phyloP scores from a whole-genome alignment of 2,113 vertebrate genomes.

The Muntiacus reevesi region DNA sequence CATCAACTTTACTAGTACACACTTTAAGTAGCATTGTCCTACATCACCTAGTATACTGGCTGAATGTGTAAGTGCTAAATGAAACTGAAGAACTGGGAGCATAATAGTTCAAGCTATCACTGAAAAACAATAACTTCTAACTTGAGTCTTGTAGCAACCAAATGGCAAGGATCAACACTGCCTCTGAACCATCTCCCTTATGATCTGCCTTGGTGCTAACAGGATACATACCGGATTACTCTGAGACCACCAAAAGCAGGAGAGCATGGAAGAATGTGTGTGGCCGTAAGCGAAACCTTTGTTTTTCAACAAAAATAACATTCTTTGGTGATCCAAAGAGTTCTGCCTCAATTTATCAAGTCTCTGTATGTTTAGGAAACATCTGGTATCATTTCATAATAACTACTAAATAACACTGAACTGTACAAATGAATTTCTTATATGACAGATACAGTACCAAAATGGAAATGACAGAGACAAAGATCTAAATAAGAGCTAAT shows the following conservation, averaged over 20 bases:
- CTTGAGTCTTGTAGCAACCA: not conserved
- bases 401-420: not conserved
- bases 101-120: not conserved
- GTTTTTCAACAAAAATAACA: not conserved
- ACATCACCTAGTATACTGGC: not conserved
- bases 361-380: not conserved
- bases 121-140: not conserved
- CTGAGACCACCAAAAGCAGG: not conserved
- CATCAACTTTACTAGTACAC: not conserved
- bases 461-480: not conserved
- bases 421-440: not conserved
- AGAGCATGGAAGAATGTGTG: not conserved
- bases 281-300: not conserved
- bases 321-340: not conserved
- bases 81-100: not conserved
- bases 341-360: not conserved
- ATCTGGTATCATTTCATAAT: not conserved
- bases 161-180: not conserved
- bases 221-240: not conserved
- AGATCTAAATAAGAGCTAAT: not conserved
- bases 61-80: not conserved
- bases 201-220: not conserved
- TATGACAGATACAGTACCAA: not conserved
- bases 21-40: not conserved
- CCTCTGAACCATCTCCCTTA: not conserved